Conservation (phyloP, 2,888 invertebrate species). For the Ormyrus thymus region DNA sequence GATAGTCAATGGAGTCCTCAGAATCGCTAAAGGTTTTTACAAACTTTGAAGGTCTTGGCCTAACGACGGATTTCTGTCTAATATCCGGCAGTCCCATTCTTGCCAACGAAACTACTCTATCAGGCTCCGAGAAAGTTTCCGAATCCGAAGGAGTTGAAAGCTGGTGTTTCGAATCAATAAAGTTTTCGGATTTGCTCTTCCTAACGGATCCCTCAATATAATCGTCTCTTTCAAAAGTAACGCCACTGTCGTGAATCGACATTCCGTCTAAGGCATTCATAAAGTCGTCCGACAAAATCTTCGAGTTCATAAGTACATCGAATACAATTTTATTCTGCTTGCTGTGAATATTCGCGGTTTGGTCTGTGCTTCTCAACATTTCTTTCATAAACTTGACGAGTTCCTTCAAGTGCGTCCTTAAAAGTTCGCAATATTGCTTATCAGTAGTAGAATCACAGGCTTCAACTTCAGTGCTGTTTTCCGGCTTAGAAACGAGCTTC, state of each 20-base stretch:
- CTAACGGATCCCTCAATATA: constrained; percentile 57
- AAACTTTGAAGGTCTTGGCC: constrained; percentile 65
- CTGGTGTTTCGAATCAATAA: constrained; percentile 60
- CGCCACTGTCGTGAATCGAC: constrained; percentile 52
- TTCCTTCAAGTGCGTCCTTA: constrained; percentile 68
- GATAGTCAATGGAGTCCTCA: constrained; percentile 70
- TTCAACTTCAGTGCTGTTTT: constrained; percentile 57
- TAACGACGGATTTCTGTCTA: constrained; percentile 62
- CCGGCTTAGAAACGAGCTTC: constrained; percentile 68
- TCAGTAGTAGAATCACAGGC: constrained; percentile 57
- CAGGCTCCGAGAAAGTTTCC: constrained; percentile 92
- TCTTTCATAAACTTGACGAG: constrained; percentile 71
- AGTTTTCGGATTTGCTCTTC: constrained; percentile 64
- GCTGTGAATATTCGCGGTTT: constrained; percentile 57
- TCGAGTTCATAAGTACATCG: constrained; percentile 68
- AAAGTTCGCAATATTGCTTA: constrained; percentile 67
- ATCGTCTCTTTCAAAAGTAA: constrained; percentile 26
- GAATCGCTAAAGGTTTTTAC: constrained; percentile 70
- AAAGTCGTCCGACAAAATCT: constrained; percentile 69
- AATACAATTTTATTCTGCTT: constrained; percentile 67
- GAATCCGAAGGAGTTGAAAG: constrained; percentile 80
- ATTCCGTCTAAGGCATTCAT: constrained; percentile 65
- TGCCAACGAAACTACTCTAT: constrained; percentile 86
- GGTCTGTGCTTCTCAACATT: constrained; percentile 64
- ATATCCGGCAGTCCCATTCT: constrained; percentile 83